Evolutionary conservation across 2,888 invertebrate genomes (phyloP).

Genomic region (Parnassius apollo): DNA sequence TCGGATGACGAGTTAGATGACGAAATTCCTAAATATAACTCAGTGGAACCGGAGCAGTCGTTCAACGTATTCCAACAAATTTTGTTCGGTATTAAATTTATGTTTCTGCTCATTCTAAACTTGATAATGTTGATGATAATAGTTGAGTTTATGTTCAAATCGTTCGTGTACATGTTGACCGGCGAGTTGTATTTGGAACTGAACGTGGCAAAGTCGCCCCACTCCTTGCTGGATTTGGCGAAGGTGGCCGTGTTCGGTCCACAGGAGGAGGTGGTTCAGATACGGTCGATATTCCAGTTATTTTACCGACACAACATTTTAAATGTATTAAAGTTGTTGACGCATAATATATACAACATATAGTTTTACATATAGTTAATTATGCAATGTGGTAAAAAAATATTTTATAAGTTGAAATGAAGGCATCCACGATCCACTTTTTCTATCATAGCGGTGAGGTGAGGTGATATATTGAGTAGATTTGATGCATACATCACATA

Average conservation of each 20-base stretch:
- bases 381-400: too few species aligned
- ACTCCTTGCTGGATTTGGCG: constrained; percentile 48
- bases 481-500: too few species aligned
- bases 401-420: too few species aligned
- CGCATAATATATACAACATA: constrained; percentile 28
- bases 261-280: constrained; percentile 45
- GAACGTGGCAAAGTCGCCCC: constrained; percentile 42
- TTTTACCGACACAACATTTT: constrained; percentile 49
- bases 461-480: too few species aligned
- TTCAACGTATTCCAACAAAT: constrained; percentile 36
- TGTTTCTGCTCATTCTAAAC: constrained; percentile 49
- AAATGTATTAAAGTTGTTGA: constrained; percentile 47
- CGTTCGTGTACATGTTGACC: constrained; percentile 46
- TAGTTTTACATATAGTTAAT: too few species aligned
- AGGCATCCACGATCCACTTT: too few species aligned
- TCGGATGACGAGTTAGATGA: constrained; percentile 2
- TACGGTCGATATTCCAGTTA: constrained; percentile 50
- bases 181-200: constrained; percentile 54
- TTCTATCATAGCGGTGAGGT: too few species aligned
- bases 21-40: constrained; percentile 25
- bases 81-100: constrained; percentile 42
- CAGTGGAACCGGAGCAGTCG: constrained; percentile 25
- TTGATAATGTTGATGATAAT: constrained; percentile 43
- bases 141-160: constrained; percentile 47
- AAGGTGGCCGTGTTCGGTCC: constrained; percentile 49